Percentiles rank a stretch among this genome's conserved stretches.
These are phyloP conservation scores for Barypeithes pellucidus DNA, from an alignment of 2,888 invertebrate genomes.

Conservation along the genomic window DNA sequence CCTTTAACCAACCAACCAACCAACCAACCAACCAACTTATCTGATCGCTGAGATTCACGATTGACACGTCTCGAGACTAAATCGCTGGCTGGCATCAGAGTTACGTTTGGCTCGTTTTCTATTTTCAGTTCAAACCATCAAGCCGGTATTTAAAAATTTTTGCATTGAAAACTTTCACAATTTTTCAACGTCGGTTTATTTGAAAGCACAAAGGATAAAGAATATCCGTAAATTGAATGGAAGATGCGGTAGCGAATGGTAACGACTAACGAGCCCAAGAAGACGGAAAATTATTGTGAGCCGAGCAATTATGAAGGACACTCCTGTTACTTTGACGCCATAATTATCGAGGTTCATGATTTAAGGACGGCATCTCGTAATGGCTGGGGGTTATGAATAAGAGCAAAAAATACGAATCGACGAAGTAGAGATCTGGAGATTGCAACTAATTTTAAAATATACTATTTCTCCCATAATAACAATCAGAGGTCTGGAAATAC, in stretches of 20 bases:
- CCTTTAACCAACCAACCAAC: no score
- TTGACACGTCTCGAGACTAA: no score
- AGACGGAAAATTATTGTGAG: slow-evolving; percentile 51
- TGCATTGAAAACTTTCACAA: slow-evolving; percentile 37
- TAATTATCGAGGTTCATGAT: slow-evolving; percentile 47
- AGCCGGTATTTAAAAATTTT: slow-evolving; percentile 6
- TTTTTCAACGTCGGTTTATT: slow-evolving; percentile 50
- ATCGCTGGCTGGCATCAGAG: no score
- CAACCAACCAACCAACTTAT: no score
- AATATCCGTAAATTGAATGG: slow-evolving; percentile 40
- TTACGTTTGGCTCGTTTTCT: no score
- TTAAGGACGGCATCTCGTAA: slow-evolving; percentile 38
- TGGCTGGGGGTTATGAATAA: slow-evolving; percentile 25
- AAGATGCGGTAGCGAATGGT: slow-evolving; percentile 43
- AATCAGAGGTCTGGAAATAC: no score
- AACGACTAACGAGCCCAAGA: slow-evolving; percentile 51
- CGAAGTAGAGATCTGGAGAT: neutral
- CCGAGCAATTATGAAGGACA: slow-evolving; percentile 49
- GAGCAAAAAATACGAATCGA: slow-evolving; percentile 16
- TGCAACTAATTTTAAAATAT: neutral
- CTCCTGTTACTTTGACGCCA: slow-evolving; percentile 46
- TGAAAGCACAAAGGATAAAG: slow-evolving; percentile 44
- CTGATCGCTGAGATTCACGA: no score
- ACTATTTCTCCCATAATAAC: no score
- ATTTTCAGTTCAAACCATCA: no score